phyloP scores from a whole-genome alignment of 2,888 invertebrate species.

The Temnothorax unifasciatus region DNA sequence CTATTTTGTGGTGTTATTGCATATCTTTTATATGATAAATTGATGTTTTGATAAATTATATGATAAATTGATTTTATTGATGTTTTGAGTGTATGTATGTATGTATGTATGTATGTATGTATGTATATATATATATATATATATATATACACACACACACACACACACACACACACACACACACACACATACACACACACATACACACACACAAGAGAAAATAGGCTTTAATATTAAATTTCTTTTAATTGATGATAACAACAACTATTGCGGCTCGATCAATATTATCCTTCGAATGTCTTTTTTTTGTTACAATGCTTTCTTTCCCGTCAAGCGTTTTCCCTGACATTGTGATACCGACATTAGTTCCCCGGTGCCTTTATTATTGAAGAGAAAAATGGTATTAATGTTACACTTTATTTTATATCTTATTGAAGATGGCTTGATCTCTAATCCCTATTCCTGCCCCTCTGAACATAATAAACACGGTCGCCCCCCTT shows the following conservation, averaged over 20 bases:
- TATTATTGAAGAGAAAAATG: constrained; percentile 57
- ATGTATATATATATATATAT: background rate
- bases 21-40: background rate
- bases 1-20: background rate
- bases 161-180: too few species aligned
- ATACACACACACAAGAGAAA: background rate
- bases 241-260: constrained; percentile 22
- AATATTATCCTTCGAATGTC: background rate
- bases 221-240: background rate
- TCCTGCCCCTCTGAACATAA: constrained; percentile 65
- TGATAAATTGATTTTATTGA: too few species aligned
- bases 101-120: background rate
- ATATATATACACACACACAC: background rate
- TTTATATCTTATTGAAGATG: constrained; percentile 56
- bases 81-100: background rate
- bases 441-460: constrained; percentile 70
- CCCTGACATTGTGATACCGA: constrained; percentile 30
- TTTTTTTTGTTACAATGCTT: constrained; percentile 16
- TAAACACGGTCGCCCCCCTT: constrained; percentile 80
- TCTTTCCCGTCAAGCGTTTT: constrained; percentile 28
- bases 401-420: constrained; percentile 57
- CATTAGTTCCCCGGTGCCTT: constrained; percentile 56
- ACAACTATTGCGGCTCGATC: background rate
- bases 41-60: background rate
- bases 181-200: too few species aligned